phyloP scores from a whole-genome alignment of 2,888 invertebrate species.

The Marasmarcha lunaedactyla region DNA sequence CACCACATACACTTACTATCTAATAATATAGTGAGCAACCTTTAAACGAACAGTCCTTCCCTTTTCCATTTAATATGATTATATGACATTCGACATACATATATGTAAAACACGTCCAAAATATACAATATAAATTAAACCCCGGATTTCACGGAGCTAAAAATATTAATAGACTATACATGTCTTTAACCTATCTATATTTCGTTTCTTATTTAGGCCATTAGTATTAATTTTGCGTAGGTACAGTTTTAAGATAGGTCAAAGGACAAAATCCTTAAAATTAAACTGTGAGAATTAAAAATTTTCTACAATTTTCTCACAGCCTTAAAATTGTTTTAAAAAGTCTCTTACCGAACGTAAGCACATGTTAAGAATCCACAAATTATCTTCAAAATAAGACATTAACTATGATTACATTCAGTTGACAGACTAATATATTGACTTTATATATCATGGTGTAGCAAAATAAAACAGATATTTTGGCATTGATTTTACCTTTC shows the following conservation, averaged over 20 bases:
- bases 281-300: constrained; percentile 32
- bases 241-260: neutral
- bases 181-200: neutral
- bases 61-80: constrained; percentile 25
- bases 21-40: constrained; percentile 65
- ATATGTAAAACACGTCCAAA: constrained; percentile 63
- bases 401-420: neutral
- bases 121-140: constrained; percentile 49
- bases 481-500: too few relatives aligned
- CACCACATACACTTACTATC: constrained; percentile 54
- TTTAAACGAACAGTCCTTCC: constrained; percentile 41
- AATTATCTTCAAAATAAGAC: neutral
- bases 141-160: constrained; percentile 4
- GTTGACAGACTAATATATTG: neutral
- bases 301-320: constrained; percentile 21
- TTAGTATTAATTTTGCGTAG: too few relatives aligned
- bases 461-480: too few relatives aligned
- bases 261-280: neutral
- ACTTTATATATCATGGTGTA: neutral
- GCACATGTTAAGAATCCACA: constrained; percentile 8
- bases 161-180: neutral
- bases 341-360: constrained; percentile 9
- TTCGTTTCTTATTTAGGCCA: neutral
- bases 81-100: constrained; percentile 1
- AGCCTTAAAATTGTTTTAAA: constrained; percentile 19